Percentiles rank a stretch among this genome's conserved stretches.
These are phyloP conservation scores for Myripristis murdjan DNA, from an alignment of 2,797 vertebrate species.

Conservation along the genomic window DNA sequence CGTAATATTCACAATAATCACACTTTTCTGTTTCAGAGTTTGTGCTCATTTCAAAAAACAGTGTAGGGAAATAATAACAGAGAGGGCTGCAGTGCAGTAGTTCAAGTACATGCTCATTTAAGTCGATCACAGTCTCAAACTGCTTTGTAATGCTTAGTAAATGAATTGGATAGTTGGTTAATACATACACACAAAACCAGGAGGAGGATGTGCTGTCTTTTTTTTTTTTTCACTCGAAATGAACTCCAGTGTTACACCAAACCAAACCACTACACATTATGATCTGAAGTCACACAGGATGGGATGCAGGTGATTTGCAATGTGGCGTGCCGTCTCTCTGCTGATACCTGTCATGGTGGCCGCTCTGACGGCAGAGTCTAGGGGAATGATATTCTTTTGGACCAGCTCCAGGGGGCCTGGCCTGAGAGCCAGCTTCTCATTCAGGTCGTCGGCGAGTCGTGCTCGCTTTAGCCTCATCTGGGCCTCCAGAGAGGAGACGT, in stretches of 20 bases:
- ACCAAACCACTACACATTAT: constrained; percentile 34
- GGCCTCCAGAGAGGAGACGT: constrained; percentile 86
- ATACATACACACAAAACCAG: constrained; percentile 13
- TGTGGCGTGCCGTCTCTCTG: constrained; percentile 1
- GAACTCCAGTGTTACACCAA: background rate
- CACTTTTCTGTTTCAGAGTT: background rate
- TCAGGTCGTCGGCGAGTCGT: constrained; percentile 91
- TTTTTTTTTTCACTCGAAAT: background rate
- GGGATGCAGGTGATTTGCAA: constrained; percentile 30
- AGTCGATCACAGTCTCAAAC: constrained; percentile 15
- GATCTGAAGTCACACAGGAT: constrained; percentile 22
- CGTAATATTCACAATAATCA: background rate
- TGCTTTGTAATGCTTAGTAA: constrained; percentile 8
- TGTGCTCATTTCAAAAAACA: constrained; percentile 22
- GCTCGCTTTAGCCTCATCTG: constrained; percentile 94
- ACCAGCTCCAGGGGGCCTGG: constrained; percentile 94
- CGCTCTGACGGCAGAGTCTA: constrained; percentile 90
- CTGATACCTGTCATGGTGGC: constrained; percentile 90
- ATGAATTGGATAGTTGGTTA: constrained; percentile 17
- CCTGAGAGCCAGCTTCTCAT: constrained; percentile 92
- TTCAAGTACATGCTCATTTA: constrained; percentile 20
- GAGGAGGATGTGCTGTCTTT: background rate
- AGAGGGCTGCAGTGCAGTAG: constrained; percentile 5
- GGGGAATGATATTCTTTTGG: constrained; percentile 93
- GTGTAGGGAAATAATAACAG: background rate